Percentiles rank a stretch among this genome's conserved stretches.
These are phyloP conservation scores for Darevskia mixta DNA, from an alignment of 2,797 vertebrate genomes.

Conservation along the genomic window DNA sequence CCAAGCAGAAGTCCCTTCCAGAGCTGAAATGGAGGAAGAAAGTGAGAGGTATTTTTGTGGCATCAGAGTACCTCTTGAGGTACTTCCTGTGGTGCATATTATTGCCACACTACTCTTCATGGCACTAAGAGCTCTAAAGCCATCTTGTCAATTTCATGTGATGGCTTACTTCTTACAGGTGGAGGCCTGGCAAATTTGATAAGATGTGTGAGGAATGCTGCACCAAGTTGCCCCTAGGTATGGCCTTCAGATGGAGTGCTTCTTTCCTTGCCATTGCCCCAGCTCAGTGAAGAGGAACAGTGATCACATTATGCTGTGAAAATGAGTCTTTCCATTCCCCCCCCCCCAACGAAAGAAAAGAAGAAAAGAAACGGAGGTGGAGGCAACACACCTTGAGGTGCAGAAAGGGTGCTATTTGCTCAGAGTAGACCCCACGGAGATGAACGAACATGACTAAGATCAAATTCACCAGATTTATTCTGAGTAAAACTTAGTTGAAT, in stretches of 20 bases:
- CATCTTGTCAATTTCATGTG: background rate
- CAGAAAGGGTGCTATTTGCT: background rate
- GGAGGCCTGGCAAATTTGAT: background rate
- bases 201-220: background rate
- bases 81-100: background rate
- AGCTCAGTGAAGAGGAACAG: background rate
- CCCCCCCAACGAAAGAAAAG: background rate
- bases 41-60: too few species aligned
- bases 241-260: background rate
- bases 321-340: background rate
- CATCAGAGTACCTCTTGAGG: too few species aligned
- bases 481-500: too few species aligned
- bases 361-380: background rate
- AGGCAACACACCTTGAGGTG: background rate
- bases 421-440: background rate
- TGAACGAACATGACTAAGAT: too few species aligned
- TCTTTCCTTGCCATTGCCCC: background rate
- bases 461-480: too few species aligned
- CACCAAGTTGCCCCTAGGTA: background rate
- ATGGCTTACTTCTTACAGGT: slow-evolving; percentile 11
- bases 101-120: background rate
- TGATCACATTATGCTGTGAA: background rate
- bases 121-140: background rate
- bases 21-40: too few species aligned
- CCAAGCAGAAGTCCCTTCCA: too few species aligned